phyloP scores from a whole-genome alignment of 2,888 invertebrate species.

The Acheta domesticus region DNA sequence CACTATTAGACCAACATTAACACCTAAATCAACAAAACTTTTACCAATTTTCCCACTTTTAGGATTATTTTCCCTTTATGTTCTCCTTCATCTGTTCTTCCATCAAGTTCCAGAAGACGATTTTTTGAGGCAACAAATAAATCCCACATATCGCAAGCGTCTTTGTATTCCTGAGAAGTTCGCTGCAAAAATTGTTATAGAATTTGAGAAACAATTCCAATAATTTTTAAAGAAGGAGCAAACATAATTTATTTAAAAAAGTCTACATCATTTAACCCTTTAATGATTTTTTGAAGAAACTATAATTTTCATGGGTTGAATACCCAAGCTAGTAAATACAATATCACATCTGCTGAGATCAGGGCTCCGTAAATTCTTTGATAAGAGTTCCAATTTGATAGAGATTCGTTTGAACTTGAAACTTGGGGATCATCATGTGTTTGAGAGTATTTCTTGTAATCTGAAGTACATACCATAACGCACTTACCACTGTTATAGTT shows the following conservation, averaged over 20 bases:
- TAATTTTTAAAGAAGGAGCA: background rate
- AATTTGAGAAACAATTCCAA: background rate
- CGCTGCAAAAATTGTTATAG: constrained; percentile 49
- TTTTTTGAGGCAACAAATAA: constrained; percentile 65
- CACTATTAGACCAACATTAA: background rate
- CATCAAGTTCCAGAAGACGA: constrained; percentile 46
- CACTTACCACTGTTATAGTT: too few species aligned
- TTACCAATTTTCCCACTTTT: constrained; percentile 53
- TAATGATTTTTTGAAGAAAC: too few species aligned
- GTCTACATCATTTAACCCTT: too few species aligned
- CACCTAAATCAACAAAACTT: constrained; percentile 32
- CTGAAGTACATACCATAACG: too few species aligned
- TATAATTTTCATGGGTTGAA: too few species aligned
- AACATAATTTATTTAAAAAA: constrained; percentile 19
- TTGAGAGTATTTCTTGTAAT: too few species aligned
- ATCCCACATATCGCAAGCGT: constrained; percentile 86
- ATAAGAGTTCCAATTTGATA: too few species aligned
- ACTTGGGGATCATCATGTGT: too few species aligned
- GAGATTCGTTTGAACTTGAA: too few species aligned
- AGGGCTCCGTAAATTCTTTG: too few species aligned
- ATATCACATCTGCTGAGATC: too few species aligned
- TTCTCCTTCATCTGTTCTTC: constrained; percentile 47
- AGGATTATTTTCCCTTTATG: constrained; percentile 54
- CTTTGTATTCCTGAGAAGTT: constrained; percentile 79
- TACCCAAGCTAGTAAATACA: too few species aligned